These are phyloP conservation scores for Willisornis vidua DNA, from an alignment of 2,113 vertebrate species.

Conservation along the genomic window DNA sequence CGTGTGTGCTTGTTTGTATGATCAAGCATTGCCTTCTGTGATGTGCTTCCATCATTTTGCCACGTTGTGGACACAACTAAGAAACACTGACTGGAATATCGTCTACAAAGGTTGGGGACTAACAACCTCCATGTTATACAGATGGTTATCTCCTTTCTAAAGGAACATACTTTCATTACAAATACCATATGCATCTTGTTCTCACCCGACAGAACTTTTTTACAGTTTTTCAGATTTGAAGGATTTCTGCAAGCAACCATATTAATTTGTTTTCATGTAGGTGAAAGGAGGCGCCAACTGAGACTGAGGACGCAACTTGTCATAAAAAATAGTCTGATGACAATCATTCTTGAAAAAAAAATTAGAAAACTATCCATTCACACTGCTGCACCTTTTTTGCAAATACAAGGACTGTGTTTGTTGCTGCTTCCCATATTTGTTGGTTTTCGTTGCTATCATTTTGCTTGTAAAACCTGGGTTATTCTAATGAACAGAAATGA, in stretches of 20 bases:
- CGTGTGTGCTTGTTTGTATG: background rate
- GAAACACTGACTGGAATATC: background rate
- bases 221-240: constrained; percentile 5
- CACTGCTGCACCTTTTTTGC: background rate
- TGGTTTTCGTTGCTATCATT: background rate
- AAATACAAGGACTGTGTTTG: constrained; percentile 9
- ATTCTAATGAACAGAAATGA: background rate
- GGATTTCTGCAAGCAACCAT: background rate
- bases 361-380: background rate
- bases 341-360: background rate
- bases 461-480: constrained; percentile 44
- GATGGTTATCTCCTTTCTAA: constrained; percentile 23
- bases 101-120: background rate
- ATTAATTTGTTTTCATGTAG: background rate
- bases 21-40: background rate
- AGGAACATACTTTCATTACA: constrained; percentile 17
- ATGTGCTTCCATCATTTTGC: background rate
- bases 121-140: background rate
- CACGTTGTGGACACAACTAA: background rate
- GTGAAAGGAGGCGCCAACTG: background rate
- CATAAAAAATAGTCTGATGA: background rate
- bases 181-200: constrained; percentile 23
- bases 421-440: background rate
- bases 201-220: constrained; percentile 9
- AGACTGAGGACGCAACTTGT: background rate